Base-by-base conservation (phyloP, 2,797 vertebrate species). In the Halcyon smyrnensis region DNA sequence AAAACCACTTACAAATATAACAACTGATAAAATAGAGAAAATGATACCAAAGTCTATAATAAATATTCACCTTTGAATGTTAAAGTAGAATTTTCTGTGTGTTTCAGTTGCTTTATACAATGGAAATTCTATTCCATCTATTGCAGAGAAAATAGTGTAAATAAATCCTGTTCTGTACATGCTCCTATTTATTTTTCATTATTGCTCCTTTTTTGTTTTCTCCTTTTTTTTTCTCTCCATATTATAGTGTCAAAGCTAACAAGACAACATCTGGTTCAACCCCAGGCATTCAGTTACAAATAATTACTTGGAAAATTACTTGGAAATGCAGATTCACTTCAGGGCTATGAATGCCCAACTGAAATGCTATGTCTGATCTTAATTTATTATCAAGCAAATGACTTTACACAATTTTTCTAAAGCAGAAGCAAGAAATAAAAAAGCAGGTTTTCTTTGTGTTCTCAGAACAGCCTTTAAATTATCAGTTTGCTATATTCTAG, bases 221-320 rank as follows among this genome's bases (percentile, higher is more conserved):
- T 45, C 27, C 18, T n/a, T 41, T 32, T n/a, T 14, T 50, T 74
- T 74, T 25, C 53, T 53, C 9, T 79, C 23, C 24, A 8, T 59
- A 13, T 64, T 51, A 80, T 9, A 25, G 32, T 51, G 39, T 76
- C 83, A 74, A 93, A 88, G 45, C 10, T 80, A 75, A 91, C 37
- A 18, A 83, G 76, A 64, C 32, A 90, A 80, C 46, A 90, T 91
- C 51, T 95, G 82, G n/a, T 74, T 82, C 50, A 48, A 78, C 37
- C 43, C 13, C 51, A 87, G 57, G 54, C 79, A 87, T 2, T 3
- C 34, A 80, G 43, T 94, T 70, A 64, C 34, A 89, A 90, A 83
- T 62, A 93, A 92, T 86, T 88, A 90, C 48, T 86, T 88, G 50
- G 79, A 95, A 96, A 89, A 90, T 89, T 57, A 83, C 51, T 82